Percentiles rank a stretch among this genome's conserved stretches.
These are phyloP conservation scores for Montipora capricornis DNA, from an alignment of 64 coral and sea anemone genomes.

Conservation along the genomic window DNA sequence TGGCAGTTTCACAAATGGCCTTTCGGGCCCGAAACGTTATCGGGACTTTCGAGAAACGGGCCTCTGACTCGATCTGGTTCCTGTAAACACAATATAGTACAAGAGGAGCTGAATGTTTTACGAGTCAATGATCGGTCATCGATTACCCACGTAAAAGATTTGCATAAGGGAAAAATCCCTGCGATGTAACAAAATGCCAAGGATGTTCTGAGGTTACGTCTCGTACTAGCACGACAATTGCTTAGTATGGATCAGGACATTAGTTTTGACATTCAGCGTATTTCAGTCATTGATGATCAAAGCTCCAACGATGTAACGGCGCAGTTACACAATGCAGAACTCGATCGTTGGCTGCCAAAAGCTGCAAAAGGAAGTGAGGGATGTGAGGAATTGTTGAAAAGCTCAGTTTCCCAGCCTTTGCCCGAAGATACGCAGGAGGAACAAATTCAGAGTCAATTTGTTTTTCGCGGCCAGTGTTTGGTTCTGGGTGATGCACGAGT, in stretches of 20 bases:
- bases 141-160: too few species aligned
- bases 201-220: too few species aligned
- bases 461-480: conserved; percentile 50
- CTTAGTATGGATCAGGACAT: background rate
- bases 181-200: too few species aligned
- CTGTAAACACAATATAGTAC: too few species aligned
- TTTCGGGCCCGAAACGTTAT: too few species aligned
- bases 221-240: too few species aligned
- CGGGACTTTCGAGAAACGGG: too few species aligned
- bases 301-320: background rate
- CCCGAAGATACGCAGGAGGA: background rate
- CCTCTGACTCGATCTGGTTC: too few species aligned
- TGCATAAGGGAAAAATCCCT: too few species aligned
- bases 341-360: background rate
- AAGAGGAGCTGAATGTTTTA: too few species aligned
- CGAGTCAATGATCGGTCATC: too few species aligned
- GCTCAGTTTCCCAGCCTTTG: background rate
- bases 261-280: background rate
- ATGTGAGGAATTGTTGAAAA: background rate
- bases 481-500: conserved; percentile 57
- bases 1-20: too few species aligned
- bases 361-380: background rate
- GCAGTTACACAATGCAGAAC: background rate
- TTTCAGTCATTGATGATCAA: background rate
- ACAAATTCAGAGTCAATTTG: conserved; percentile 9